Base-by-base conservation (phyloP, 2,888 invertebrate genomes). In the Polyploca ridens region DNA sequence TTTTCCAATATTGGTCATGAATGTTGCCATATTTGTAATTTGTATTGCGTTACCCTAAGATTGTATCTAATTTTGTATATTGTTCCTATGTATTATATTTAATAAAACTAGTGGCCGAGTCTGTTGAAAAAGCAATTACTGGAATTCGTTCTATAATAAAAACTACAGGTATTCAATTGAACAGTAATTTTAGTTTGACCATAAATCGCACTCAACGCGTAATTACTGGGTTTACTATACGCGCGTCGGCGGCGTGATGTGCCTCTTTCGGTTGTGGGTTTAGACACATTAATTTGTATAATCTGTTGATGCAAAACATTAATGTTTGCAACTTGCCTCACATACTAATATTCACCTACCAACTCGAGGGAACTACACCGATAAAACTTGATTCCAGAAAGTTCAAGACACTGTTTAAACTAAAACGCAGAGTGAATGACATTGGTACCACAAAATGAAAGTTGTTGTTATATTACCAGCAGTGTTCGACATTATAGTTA, bases 271-370 rank as follows among this genome's bases (percentile, higher is more conserved):
- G 84, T 41, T 41, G 41, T 78, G 75, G 75, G 74, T 84, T 81
- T 73, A 81, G 87, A 87, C 88, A 87, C 83, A 71, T 85, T 90
- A 86, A 88, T 90, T 85, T 82, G 78, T 86, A 79, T 84, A 84
- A 87, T 87, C 85, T 81, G 75, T 72, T 71, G 69, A 69, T 69
- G 69, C 76, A 74, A 72, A 78, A 82, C 72, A 73, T 78, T 75
- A 62, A 75, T 68, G 66, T 69, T 76, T 69, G 66, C 64, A 71
- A 49, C 64, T 64, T 64, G 60, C 63, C 67, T 68, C 38, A 38
- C 38, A 38, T 72, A 65, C 64, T 59, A 65, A 64, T 41, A 41
- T 62, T 64, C 63, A 66, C 65, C n/a, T n/a, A n/a, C 8, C 54
- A 19, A 54, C 54, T 54, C 49, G n/a, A 49, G 16, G 1, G 6